Percentiles rank a stretch among this genome's conserved stretches.
Evolutionary conservation across 1,140 invertebrate species (phyloP).

Genomic region (Dendroctonus valens): DNA sequence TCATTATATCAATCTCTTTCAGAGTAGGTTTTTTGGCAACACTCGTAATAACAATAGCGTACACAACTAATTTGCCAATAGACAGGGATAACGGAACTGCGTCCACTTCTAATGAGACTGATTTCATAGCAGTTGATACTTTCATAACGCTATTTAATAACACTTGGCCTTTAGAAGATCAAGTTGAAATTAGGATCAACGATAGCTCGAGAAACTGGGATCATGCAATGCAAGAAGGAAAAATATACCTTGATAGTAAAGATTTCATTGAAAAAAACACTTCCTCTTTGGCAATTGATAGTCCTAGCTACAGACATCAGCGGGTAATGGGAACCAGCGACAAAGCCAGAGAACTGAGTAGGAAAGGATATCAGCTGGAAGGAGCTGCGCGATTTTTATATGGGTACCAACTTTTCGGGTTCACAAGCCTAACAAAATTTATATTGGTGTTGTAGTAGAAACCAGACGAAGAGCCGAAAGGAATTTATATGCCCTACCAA

Average conservation of each 20-base stretch:
- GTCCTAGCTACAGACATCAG: slow-evolving; percentile 68
- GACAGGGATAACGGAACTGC: slow-evolving; percentile 26
- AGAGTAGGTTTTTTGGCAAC: slow-evolving; percentile 53
- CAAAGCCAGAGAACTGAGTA: slow-evolving; percentile 59
- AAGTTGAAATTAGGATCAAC: slow-evolving; percentile 23
- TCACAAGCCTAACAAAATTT: too few relatives aligned
- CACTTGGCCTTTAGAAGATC: slow-evolving; percentile 35
- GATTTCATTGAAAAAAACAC: slow-evolving; percentile 55
- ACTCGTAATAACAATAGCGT: slow-evolving; percentile 56
- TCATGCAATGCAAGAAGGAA: slow-evolving; percentile 55
- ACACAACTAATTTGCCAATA: slow-evolving; percentile 51
- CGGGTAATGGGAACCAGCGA: slow-evolving; percentile 61
- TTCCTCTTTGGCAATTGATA: slow-evolving; percentile 55
- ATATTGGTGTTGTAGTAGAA: too few relatives aligned
- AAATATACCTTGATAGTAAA: slow-evolving; percentile 57
- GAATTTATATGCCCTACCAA: slow-evolving; percentile 28
- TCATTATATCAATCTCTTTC: slow-evolving; percentile 14
- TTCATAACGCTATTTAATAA: slow-evolving; percentile 23
- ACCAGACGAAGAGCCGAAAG: not conserved
- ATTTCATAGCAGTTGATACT: slow-evolving; percentile 3
- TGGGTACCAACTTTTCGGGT: slow-evolving; percentile 26
- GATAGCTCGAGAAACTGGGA: slow-evolving; percentile 43
- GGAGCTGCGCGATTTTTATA: slow-evolving; percentile 62
- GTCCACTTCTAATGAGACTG: slow-evolving; percentile 8
- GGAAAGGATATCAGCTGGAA: slow-evolving; percentile 63